Evolutionary conservation across 2,888 invertebrate genomes (phyloP), one percentile per base, ranked within the genome.

Genomic region (Cataglyphis cursor): DNA sequence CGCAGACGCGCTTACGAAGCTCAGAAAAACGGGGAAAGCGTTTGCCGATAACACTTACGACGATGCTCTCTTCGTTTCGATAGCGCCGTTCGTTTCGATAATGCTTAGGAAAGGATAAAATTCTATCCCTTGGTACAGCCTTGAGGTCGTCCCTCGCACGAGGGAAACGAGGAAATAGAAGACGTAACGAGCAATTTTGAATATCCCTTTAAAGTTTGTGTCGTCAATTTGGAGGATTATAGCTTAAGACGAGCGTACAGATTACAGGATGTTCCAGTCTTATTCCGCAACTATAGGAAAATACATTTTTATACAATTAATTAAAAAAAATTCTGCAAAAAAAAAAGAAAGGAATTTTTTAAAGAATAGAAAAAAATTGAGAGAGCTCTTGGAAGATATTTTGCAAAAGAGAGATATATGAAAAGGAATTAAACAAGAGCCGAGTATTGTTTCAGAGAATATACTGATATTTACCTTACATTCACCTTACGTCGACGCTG

Each of bases 31-130:
- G 21, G 72, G 9, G 31, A 70, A 54, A 70, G 72, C 70, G 70
- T 76, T 76, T 76, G 76, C 68, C 76, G 54, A 76, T 76, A 76
- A 76, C 76, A 76, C 70, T 76, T 76, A 76, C 76, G 70, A 57
- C 72, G 54, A 68, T 54, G 76, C 54, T 68, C 24, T 15, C 41
- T 57, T 57, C 68, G 75, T 76, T 68, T 66, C 76, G 76, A 76
- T 76, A 70, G 76, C 76, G 70, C 54, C 76, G 76, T 76, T 41
- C 41, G 54, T 76, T 76, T 76, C 72, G 76, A 76, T 76, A 76
- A 76, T 70, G 70, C 76, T 41, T 70, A 28, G 54, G 10, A 57
- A 68, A 28, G 76, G 54, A 76, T 76, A 70, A 76, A 76, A 54
- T 76, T 76, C 70, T 76, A 76, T 76, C 54, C 54, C 28, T 9